phyloP scores from a whole-genome alignment of 2,113 vertebrate species.

The Apeltes quadracus region DNA sequence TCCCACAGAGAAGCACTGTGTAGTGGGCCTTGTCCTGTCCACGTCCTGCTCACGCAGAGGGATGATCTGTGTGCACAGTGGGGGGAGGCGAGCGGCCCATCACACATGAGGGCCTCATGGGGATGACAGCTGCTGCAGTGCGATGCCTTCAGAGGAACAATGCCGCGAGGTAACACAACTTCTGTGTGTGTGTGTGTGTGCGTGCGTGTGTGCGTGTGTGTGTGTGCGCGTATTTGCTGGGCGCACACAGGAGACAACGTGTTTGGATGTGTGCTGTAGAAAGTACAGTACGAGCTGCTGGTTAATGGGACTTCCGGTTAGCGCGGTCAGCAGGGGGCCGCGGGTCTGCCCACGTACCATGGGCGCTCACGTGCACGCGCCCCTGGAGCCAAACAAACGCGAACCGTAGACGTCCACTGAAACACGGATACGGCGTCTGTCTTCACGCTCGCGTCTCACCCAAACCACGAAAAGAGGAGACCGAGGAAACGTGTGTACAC shows the following conservation, averaged over 20 bases:
- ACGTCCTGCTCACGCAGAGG: no score
- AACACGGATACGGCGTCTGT: no score
- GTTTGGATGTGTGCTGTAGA: no score
- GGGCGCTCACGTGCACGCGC: no score
- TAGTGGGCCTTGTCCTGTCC: constrained; percentile 16
- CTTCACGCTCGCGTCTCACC: no score
- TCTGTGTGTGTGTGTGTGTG: background rate
- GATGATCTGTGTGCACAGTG: constrained; percentile 12
- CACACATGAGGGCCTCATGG: background rate
- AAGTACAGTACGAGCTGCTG: background rate
- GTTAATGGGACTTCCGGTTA: constrained; percentile 35
- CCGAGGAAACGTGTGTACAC: background rate
- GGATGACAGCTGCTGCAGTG: background rate
- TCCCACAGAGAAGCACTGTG: constrained; percentile 36
- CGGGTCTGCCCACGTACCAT: no score
- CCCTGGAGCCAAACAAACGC: constrained; percentile 9
- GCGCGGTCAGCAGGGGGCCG: no score
- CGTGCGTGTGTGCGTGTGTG: constrained; percentile 28
- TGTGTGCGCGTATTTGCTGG: no score
- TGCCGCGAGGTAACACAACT: background rate
- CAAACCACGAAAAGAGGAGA: no score
- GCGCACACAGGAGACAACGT: no score
- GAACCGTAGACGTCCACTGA: background rate
- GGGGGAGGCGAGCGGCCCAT: background rate
- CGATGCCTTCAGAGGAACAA: background rate